These are phyloP conservation scores for Brachionus calyciflorus DNA, from an alignment of 1,140 invertebrate genomes.

Conservation along the genomic window DNA sequence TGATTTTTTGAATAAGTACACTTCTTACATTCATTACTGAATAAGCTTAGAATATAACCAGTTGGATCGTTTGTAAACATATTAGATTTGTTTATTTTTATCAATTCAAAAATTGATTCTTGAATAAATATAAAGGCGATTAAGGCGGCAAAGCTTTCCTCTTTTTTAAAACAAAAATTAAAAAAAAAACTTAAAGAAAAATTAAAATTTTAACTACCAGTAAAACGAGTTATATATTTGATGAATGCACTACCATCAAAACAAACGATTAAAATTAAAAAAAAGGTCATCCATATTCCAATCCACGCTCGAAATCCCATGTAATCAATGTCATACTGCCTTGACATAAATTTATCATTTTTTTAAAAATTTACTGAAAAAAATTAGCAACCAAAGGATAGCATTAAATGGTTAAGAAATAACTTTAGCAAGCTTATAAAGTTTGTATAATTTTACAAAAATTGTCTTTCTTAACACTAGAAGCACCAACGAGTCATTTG, in stretches of 20 bases:
- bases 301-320: constrained; percentile 91
- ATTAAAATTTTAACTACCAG: constrained; percentile 55
- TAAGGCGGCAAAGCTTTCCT: constrained; percentile 98
- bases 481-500: too few relatives aligned
- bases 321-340: constrained; percentile 75
- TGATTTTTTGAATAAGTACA: too few relatives aligned
- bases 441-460: too few relatives aligned
- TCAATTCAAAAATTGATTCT: constrained; percentile 72
- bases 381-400: not conserved
- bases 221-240: constrained; percentile 87
- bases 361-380: not conserved
- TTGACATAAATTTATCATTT: constrained; percentile 63
- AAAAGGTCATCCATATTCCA: constrained; percentile 90
- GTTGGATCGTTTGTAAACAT: not conserved
- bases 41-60: not conserved
- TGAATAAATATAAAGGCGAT: constrained; percentile 99
- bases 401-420: too few relatives aligned
- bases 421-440: too few relatives aligned
- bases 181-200: not conserved
- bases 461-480: too few relatives aligned
- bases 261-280: constrained; percentile 82
- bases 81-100: not conserved
- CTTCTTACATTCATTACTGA: not conserved
- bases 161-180: constrained; percentile 54
- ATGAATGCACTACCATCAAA: constrained; percentile 93